These are phyloP conservation scores for Anisognathus igniventris DNA, from an alignment of 2,797 vertebrate genomes.

Conservation along the genomic window DNA sequence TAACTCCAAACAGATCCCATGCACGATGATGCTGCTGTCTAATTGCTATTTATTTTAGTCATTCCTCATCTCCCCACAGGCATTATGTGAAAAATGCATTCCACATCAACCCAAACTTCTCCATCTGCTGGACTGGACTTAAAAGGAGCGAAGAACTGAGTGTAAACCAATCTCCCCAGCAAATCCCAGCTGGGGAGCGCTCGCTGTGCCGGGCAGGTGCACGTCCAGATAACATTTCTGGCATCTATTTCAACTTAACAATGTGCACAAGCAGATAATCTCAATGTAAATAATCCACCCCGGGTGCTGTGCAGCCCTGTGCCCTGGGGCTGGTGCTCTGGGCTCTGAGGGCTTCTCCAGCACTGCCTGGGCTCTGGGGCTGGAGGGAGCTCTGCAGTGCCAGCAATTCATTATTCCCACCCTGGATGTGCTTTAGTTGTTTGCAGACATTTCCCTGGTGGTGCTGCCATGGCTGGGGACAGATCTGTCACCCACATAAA, in stretches of 20 bases:
- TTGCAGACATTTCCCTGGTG: not conserved
- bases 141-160: slow-evolving; percentile 75
- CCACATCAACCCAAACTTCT: slow-evolving; percentile 57
- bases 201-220: slow-evolving; percentile 74
- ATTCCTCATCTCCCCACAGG: slow-evolving; percentile 60
- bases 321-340: not conserved
- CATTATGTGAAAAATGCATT: slow-evolving; percentile 68
- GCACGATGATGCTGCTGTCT: not conserved
- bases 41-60: slow-evolving; percentile 54
- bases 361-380: not conserved
- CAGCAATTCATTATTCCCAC: rapidly evolving
- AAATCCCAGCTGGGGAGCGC: slow-evolving; percentile 72
- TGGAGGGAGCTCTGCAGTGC: not conserved
- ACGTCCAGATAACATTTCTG: slow-evolving; percentile 78
- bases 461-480: not conserved
- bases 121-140: slow-evolving; percentile 76
- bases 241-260: slow-evolving; percentile 82
- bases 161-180: slow-evolving; percentile 79
- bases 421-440: not conserved
- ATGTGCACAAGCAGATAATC: slow-evolving; percentile 72
- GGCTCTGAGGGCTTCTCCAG: not conserved
- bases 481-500: rapidly evolving
- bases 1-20: not conserved
- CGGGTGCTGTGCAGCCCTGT: slow-evolving; percentile 27
- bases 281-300: slow-evolving; percentile 75